Evolutionary conservation across 2,888 invertebrate genomes (phyloP).

Genomic region (Melanostoma scalare): DNA sequence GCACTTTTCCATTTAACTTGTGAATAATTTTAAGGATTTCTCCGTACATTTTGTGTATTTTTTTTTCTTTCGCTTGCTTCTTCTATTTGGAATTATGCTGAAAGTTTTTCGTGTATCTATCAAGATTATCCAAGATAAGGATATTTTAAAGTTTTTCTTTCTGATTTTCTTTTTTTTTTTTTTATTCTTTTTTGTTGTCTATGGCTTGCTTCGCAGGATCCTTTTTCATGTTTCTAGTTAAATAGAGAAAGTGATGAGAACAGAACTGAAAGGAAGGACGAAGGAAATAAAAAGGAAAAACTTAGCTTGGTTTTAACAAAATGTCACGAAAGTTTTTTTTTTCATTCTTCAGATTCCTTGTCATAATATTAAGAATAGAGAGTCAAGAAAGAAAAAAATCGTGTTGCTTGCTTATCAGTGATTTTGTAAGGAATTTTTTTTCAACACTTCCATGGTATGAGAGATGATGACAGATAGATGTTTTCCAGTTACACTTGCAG

Average conservation of each 20-base stretch:
- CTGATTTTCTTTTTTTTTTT: constrained; percentile 16
- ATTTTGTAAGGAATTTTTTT: constrained; percentile 31
- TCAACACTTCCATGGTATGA: constrained; percentile 29
- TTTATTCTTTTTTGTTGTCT: background rate
- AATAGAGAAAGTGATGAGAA: constrained; percentile 63
- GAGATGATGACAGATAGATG: constrained; percentile 63
- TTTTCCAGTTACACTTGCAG: constrained; percentile 24
- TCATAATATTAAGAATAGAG: constrained; percentile 40
- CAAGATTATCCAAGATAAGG: constrained; percentile 70
- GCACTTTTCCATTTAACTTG: constrained; percentile 68
- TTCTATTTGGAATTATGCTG: constrained; percentile 32
- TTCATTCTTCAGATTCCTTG: constrained; percentile 47
- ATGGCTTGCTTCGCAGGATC: background rate
- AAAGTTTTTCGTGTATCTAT: constrained; percentile 70
- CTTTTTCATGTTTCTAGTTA: constrained; percentile 55
- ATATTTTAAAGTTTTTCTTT: constrained; percentile 54
- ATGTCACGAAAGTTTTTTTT: constrained; percentile 56
- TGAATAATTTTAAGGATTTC: constrained; percentile 51
- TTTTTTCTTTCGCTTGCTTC: constrained; percentile 1
- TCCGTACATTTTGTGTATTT: constrained; percentile 21
- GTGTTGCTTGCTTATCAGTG: constrained; percentile 37
- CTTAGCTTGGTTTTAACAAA: constrained; percentile 8
- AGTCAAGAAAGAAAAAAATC: constrained; percentile 6
- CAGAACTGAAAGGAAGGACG: constrained; percentile 25
- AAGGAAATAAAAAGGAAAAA: background rate